A percentile compares a stretch with the other conserved stretches of the same genome.
Evolutionary conservation across 2,888 invertebrate species (phyloP).

Genomic region (Lasiommata megera): DNA sequence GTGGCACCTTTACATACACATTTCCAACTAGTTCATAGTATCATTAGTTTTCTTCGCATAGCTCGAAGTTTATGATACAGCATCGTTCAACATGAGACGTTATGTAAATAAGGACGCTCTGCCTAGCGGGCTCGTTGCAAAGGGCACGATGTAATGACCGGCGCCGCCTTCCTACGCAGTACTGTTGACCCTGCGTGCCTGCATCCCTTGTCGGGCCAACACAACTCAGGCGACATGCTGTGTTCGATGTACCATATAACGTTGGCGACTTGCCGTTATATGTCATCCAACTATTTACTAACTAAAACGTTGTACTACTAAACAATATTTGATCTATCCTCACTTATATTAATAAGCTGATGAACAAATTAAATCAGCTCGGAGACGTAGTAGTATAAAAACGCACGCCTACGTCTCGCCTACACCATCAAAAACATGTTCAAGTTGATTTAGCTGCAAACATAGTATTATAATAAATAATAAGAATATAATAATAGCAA

Average conservation of each 20-base stretch:
- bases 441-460: no score
- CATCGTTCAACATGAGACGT: slow-evolving; percentile 13
- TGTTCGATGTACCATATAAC: not conserved
- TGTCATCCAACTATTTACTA: not conserved
- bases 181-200: slow-evolving; percentile 40
- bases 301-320: not conserved
- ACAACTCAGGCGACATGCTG: not conserved
- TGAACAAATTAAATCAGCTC: no score
- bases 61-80: not conserved
- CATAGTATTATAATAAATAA: no score
- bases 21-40: no score
- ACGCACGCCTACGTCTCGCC: no score
- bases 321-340: no score
- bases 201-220: not conserved
- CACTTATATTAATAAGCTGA: no score
- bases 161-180: slow-evolving; percentile 52
- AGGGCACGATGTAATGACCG: slow-evolving; percentile 23
- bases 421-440: no score
- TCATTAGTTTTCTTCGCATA: no score
- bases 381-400: no score
- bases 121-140: slow-evolving; percentile 9
- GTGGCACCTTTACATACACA: no score
- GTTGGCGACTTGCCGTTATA: not conserved
- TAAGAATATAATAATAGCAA: no score
- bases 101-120: slow-evolving; percentile 17